Evolutionary conservation across 2,113 vertebrate genomes (phyloP).

Genomic region (Thamnophis sirtalis): DNA sequence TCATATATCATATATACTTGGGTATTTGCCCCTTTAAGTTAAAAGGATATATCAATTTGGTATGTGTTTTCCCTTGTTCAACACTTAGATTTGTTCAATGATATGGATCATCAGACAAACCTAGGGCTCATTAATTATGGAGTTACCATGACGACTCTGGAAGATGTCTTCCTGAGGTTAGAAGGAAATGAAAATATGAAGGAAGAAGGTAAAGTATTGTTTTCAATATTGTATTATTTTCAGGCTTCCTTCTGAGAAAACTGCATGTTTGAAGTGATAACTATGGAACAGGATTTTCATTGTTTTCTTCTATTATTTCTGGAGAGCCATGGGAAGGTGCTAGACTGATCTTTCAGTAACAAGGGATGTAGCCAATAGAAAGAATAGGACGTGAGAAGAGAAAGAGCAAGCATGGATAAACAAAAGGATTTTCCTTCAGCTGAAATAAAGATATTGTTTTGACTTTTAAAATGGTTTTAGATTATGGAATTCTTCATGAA

Average conservation of each 20-base stretch:
- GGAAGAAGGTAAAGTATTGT: slow-evolving; percentile 71
- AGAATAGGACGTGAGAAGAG: neutral
- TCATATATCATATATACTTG: neutral
- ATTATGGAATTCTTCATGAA: slow-evolving; percentile 66
- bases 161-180: slow-evolving; percentile 89
- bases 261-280: neutral
- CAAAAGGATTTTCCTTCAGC: neutral
- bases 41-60: neutral
- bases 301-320: neutral
- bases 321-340: neutral
- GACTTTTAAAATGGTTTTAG: slow-evolving; percentile 47
- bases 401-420: neutral
- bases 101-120: slow-evolving; percentile 72
- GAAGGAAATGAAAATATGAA: slow-evolving; percentile 76
- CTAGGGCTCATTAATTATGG: slow-evolving; percentile 81
- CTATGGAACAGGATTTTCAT: too few relatives aligned
- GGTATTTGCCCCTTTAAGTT: neutral
- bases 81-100: slow-evolving; percentile 76
- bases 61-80: neutral
- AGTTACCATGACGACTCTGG: slow-evolving; percentile 87
- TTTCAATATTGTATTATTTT: neutral
- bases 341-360: neutral
- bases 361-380: neutral
- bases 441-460: neutral
- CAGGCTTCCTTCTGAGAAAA: neutral